A percentile compares a stretch with the other conserved stretches of the same genome.
phyloP scores from a whole-genome alignment of 2,113 vertebrate genomes.

The Gallinago paraguaiae region DNA sequence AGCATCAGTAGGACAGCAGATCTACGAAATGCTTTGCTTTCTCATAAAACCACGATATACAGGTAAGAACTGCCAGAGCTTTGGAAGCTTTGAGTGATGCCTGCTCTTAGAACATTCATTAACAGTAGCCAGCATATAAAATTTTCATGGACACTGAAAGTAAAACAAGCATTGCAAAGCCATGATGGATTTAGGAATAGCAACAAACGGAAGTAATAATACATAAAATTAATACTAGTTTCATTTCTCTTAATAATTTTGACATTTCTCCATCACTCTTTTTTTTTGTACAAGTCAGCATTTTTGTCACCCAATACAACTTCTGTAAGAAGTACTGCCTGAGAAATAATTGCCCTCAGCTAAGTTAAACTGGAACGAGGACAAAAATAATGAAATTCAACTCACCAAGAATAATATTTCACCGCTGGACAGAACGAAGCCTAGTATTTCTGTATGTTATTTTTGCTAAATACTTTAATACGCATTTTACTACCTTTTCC shows the following conservation, averaged over 20 bases:
- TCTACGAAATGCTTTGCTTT: neutral
- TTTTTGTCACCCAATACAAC: neutral
- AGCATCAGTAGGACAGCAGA: neutral
- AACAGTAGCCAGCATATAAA: neutral
- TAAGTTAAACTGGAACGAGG: neutral
- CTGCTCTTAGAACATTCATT: neutral
- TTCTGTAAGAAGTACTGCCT: neutral
- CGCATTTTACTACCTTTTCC: neutral
- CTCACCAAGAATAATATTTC: slow-evolving; percentile 9
- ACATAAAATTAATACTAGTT: neutral
- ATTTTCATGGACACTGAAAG: neutral
- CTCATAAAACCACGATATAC: neutral
- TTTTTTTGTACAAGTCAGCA: neutral
- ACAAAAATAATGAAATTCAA: slow-evolving; percentile 9
- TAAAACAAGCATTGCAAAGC: neutral
- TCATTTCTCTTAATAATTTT: neutral
- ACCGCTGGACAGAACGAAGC: neutral
- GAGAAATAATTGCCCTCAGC: neutral
- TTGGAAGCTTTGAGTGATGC: neutral
- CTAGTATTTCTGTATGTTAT: neutral
- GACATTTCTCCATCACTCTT: neutral
- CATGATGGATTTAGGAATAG: neutral
- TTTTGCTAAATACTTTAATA: neutral
- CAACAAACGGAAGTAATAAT: neutral
- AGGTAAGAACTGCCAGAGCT: neutral